phyloP scores from a whole-genome alignment of 2,888 invertebrate genomes.

The Pecten maximus region DNA sequence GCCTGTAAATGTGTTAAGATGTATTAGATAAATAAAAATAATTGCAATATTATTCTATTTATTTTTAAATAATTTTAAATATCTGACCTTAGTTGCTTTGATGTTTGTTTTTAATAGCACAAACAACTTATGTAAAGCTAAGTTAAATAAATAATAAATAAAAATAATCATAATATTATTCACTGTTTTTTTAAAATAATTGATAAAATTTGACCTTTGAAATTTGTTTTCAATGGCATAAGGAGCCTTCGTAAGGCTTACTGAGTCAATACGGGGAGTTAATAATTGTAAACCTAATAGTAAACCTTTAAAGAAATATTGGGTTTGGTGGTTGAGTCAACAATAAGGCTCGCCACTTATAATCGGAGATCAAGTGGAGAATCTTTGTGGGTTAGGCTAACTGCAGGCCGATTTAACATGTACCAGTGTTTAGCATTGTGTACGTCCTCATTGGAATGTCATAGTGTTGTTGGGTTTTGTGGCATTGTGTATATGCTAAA shows the following conservation, averaged over 20 bases:
- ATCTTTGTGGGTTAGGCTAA: not conserved
- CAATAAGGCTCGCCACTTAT: not conserved
- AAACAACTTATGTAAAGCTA: not conserved
- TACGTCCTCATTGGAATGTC: not conserved
- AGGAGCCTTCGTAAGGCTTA: not conserved
- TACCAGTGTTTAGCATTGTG: not conserved
- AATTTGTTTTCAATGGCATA: constrained; percentile 18
- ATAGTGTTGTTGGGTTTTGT: not conserved
- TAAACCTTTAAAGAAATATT: constrained; percentile 30
- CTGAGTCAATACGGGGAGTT: not conserved
- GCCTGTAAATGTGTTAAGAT: too few species aligned
- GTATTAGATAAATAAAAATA: too few species aligned
- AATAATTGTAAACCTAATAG: not conserved
- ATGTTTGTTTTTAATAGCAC: too few species aligned
- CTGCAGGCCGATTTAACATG: not conserved
- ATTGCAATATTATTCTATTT: too few species aligned
- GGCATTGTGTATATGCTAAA: not conserved
- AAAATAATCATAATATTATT: constrained; percentile 28
- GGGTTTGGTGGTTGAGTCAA: not conserved
- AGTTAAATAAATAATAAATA: not conserved
- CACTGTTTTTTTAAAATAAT: not conserved
- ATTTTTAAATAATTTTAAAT: too few species aligned
- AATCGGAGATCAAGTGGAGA: not conserved
- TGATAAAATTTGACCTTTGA: not conserved
- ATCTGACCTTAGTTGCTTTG: too few species aligned